Base-by-base conservation (phyloP, 2,888 invertebrate genomes). In the Reticulitermes lucifugus region DNA sequence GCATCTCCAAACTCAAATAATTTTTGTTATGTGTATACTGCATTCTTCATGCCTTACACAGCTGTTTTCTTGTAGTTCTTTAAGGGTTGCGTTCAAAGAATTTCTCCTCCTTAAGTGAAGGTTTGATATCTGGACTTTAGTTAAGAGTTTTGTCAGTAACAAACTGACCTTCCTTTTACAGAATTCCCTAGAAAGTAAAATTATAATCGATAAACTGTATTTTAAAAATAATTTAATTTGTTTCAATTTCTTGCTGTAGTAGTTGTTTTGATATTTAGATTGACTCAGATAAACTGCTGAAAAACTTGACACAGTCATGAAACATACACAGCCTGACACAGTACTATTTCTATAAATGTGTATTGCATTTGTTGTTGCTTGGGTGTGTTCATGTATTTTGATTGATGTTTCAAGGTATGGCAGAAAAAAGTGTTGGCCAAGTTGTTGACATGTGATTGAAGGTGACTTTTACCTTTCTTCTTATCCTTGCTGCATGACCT, bases 381-480 rank as follows among this genome's bases (percentile, higher is more conserved):
- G 73, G 65, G 77, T 77, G 46, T 77, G 77, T 77, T 21, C 22
- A 77, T 77, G 46, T 77, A 46, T 46, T 46, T 77, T 77, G 43
- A 77, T 77, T 77, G 77, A 46, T 81, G 81, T 81, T 80, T 81
- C 6, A 81, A 81, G 81, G 81, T 70, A 81, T 81, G 35, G 25
- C 81, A 81, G 81, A 81, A 79, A 35, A 35, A 81, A 81, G 46
- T 81, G 81, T 81, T 81, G 81, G 70, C 65, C 81, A 80, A 81
- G 81, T 81, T 81, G 81, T 81, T 81, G 81, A 77, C 51, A 77
- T 75, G 75, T 77, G 77, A 81, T 81, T 81, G 81, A 81, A 81
- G 81, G 81, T 81, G 81, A 81, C 77, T 51, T 77, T 25, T 77
- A 77, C 81, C 81, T 81, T 43, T 81, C 70, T 81, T 81, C 81